Base-by-base conservation (phyloP, 2,113 vertebrate species). In the Thalassarche chlororhynchos region DNA sequence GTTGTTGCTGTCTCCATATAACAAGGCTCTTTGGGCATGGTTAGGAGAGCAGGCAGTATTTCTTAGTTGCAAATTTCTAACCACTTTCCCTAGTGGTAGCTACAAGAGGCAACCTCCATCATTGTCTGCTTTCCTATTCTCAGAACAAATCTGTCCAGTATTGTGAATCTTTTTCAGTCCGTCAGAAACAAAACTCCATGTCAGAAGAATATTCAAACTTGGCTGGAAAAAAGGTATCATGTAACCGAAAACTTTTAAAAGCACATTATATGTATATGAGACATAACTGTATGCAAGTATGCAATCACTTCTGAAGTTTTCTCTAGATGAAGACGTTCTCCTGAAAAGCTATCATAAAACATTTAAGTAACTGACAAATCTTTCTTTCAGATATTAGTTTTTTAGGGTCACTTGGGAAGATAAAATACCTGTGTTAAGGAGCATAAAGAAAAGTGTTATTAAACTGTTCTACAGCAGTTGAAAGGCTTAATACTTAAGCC, bases 61-160 rank as follows among this genome's bases (percentile, higher is more conserved):
- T 92, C 90, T 91, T 69, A 78, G 90, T 26, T 92, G 87, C 89
- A 93, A 74, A 96, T 95, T 90, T 79, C 97, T 90, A 89, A 82
- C 81, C 40, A n/a, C 82, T 81, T 96, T 97, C 89, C 85, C 81
- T 68, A 62, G 91, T 74, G 71, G 76, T 10, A 97, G 77, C 60
- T 78, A 23, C 31, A 64, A 81, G 70, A 95, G 54, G n/a, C 64
- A 87, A 61, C 65, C 70, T 94, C 68, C 60, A 88, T 42, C 84
- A 91, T 20, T 47, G 54, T 44, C 84, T 93, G 54, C 75, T 49
- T 90, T 96, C 58, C 80, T 84, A 23, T 36, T 94, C 84, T 87
- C 58, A 81, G 68, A 90, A 95, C 51, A 90, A 62, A 96, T 77
- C 46, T 87, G 65, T 55, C 74, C 79, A 57, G 69, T 57, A 78